Evolutionary conservation across 2,797 vertebrate species (phyloP).

Genomic region (Parauchenoglanis punctatus): DNA sequence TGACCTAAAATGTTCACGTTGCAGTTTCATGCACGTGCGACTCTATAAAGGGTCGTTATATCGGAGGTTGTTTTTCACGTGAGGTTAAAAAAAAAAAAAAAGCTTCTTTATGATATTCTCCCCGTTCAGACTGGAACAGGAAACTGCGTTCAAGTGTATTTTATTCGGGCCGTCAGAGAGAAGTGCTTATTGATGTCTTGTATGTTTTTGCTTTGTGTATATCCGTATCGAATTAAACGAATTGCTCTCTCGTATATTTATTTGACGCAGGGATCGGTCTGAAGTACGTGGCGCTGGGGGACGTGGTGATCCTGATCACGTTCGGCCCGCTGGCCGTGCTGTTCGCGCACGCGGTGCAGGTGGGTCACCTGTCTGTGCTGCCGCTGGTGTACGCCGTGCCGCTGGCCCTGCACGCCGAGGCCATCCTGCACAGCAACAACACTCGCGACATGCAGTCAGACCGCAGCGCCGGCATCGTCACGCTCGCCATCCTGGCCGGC

Average conservation of each 20-base stretch:
- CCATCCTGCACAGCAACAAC: slow-evolving; percentile 99
- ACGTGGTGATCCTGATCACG: slow-evolving; percentile 96
- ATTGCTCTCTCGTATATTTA: neutral
- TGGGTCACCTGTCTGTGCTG: slow-evolving; percentile 89
- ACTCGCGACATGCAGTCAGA: slow-evolving; percentile 97
- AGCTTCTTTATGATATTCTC: too few species aligned
- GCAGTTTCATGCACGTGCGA: too few species aligned
- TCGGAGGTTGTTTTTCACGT: too few species aligned
- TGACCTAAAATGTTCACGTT: neutral
- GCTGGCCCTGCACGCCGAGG: slow-evolving; percentile 93
- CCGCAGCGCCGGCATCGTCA: slow-evolving; percentile 93
- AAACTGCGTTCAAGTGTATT: neutral
- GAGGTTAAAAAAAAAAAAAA: too few species aligned
- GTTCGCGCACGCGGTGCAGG: slow-evolving; percentile 96
- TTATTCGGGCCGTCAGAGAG: neutral
- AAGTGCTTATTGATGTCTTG: neutral
- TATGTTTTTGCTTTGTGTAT: neutral
- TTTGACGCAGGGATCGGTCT: slow-evolving; percentile 86
- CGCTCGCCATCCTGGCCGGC: slow-evolving; percentile 93
- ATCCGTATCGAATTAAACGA: neutral
- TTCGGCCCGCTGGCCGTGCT: slow-evolving; percentile 95
- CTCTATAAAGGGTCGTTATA: neutral
- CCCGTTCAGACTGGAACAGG: neutral
- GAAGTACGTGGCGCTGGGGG: slow-evolving; percentile 95
- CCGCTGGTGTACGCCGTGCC: slow-evolving; percentile 93